phyloP scores from a whole-genome alignment of 2,113 vertebrate genomes.

The Syngnathus scovelli region DNA sequence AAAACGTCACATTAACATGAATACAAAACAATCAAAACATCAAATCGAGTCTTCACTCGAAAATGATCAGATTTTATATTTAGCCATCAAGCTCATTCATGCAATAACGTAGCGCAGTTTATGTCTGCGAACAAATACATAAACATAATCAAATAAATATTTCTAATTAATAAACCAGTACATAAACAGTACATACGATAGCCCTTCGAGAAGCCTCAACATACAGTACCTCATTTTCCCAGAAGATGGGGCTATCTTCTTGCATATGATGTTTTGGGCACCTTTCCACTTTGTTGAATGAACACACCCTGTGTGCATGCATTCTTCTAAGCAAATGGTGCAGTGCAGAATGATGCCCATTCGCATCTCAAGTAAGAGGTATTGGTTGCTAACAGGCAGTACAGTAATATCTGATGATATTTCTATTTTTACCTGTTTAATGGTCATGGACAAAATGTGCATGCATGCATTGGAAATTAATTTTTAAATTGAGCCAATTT shows the following conservation, averaged over 20 bases:
- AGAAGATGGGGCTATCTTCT: slow-evolving; percentile 41
- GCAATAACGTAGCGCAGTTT: too few relatives aligned
- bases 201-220: too few relatives aligned
- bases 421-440: background rate
- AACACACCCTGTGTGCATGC: background rate
- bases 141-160: too few relatives aligned
- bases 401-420: background rate
- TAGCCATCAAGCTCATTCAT: too few relatives aligned
- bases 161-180: too few relatives aligned
- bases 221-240: slow-evolving; percentile 14
- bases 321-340: background rate
- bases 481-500: background rate
- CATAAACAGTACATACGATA: too few relatives aligned
- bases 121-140: too few relatives aligned
- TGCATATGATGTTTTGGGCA: background rate
- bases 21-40: too few relatives aligned
- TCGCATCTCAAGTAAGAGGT: background rate
- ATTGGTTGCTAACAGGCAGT: background rate
- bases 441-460: background rate
- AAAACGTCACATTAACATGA: too few relatives aligned
- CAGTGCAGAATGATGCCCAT: background rate
- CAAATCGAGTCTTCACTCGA: too few relatives aligned
- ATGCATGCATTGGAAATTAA: too few relatives aligned
- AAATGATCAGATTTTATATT: too few relatives aligned
- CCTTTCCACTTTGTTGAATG: slow-evolving; percentile 31